A percentile compares a stretch with the other conserved stretches of the same genome.
phyloP scores from a whole-genome alignment of 2,113 vertebrate genomes.

The Grammomys surdaster region DNA sequence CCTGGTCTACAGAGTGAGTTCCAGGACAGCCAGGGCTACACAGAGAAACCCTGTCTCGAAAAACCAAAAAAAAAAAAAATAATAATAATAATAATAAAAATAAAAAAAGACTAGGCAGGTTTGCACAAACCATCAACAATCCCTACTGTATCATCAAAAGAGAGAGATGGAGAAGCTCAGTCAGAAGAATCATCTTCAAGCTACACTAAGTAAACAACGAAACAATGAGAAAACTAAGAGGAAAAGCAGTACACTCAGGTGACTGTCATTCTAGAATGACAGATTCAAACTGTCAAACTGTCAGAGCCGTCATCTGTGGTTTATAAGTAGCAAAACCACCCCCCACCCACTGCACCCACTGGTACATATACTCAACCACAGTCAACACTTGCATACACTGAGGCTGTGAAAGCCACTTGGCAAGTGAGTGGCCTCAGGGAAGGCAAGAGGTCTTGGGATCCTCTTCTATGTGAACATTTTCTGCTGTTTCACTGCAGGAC shows the following conservation, averaged over 20 bases:
- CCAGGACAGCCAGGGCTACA: too few relatives aligned
- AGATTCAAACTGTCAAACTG: too few relatives aligned
- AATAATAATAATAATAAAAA: too few relatives aligned
- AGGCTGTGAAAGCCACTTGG: neutral
- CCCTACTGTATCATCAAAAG: neutral
- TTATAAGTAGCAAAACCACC: neutral
- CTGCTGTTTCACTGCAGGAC: neutral
- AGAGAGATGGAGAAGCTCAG: fast-evolving
- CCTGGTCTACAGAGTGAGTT: too few relatives aligned
- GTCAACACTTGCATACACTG: neutral
- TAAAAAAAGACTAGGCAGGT: neutral
- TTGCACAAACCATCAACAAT: neutral
- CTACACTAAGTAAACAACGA: neutral
- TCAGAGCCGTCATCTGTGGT: too few relatives aligned
- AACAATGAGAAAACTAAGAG: neutral
- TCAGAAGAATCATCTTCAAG: neutral
- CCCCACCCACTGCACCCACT: too few relatives aligned
- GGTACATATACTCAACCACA: neutral
- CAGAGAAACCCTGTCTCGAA: too few relatives aligned
- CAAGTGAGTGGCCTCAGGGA: neutral
- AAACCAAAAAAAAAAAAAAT: too few relatives aligned
- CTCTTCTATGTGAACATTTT: neutral
- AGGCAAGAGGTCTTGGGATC: neutral
- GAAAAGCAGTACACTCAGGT: fast-evolving
- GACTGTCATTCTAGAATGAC: neutral